Percentiles rank a stretch among this genome's conserved stretches.
Evolutionary conservation across 2,888 invertebrate species (phyloP).

Genomic region (Campoplex capitator): DNA sequence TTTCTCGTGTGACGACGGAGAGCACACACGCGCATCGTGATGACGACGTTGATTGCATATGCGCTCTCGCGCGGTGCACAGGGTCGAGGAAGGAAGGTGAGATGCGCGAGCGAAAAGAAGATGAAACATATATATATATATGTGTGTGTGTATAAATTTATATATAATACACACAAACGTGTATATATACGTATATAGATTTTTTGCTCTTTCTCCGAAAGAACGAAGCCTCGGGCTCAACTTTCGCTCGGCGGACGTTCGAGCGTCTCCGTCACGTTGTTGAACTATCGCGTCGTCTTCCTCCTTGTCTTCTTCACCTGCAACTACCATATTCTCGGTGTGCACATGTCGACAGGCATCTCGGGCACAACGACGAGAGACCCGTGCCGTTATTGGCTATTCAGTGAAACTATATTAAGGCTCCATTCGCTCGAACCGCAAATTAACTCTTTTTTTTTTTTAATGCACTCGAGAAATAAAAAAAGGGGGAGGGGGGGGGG

Average conservation of each 20-base stretch:
- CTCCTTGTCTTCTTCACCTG: conserved; percentile 59
- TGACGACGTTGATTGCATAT: conserved; percentile 47
- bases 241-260: conserved; percentile 79
- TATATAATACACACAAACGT: neutral
- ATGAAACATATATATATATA: neutral
- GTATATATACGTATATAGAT: conserved; percentile 2
- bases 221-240: conserved; percentile 68
- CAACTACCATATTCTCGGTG: conserved; percentile 32
- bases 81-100: conserved; percentile 73
- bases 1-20: conserved; percentile 77
- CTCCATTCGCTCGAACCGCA: conserved; percentile 8
- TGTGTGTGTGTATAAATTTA: neutral
- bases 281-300: conserved; percentile 62
- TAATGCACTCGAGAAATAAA: neutral
- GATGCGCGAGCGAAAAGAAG: conserved; percentile 58
- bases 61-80: conserved; percentile 54
- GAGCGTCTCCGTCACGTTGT: conserved; percentile 66
- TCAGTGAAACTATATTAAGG: conserved; percentile 45
- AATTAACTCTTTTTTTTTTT: neutral
- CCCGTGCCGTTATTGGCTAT: conserved; percentile 55
- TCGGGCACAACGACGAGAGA: conserved; percentile 6
- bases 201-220: conserved; percentile 56
- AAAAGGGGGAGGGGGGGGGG: no score
- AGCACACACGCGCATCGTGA: conserved; percentile 1
- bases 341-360: neutral